Evolutionary conservation across 2,888 invertebrate species (phyloP), one percentile per base, ranked within the genome.

Genomic region (Amphipoea lucens): DNA sequence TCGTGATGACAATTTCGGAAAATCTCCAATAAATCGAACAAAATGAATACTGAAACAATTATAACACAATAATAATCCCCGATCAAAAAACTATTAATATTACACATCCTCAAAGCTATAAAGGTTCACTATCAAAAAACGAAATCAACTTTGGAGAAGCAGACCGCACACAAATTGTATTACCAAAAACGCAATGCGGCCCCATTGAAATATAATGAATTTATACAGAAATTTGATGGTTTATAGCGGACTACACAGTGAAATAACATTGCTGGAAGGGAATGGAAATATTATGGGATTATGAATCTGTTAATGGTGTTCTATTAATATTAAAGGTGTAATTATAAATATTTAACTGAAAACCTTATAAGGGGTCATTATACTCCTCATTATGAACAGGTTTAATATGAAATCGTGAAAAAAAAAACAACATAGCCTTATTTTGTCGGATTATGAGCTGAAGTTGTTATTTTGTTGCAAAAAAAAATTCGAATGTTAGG

Each of bases 151-250:
- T 84, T 74, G 74, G 54, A 82, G 78, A 85, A 83, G 76, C 79
- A 82, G 91, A 92, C 94, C 94, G 89, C 94, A 93, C 86, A 86
- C 83, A 89, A 94, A 95, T 94, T 90, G 89, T 92, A 92, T 95
- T 93, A 93, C 90, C 88, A 92, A 90, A 91, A 92, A 91, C 90
- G 87, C 90, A 92, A 88, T 87, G 90, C 91, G 85, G 88, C 87
- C 91, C 91, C 88, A 90, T 90, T 90, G 88, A 90, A 91, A 93
- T 94, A 92, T 94, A 94, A 94, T 94, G 92, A 94, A 92, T 92
- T 94, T 94, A 93, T 94, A 92, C 90, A 91, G 91, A 91, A 92
- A 92, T 93, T 90, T 91, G 90, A 89, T 90, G 91, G 91, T 90
- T 90, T 90, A 88, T 87, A 87, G 82, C 79, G 81, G 81, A 78